Base-by-base conservation (phyloP, 2,113 vertebrate species). In the Dasyornis broadbenti region DNA sequence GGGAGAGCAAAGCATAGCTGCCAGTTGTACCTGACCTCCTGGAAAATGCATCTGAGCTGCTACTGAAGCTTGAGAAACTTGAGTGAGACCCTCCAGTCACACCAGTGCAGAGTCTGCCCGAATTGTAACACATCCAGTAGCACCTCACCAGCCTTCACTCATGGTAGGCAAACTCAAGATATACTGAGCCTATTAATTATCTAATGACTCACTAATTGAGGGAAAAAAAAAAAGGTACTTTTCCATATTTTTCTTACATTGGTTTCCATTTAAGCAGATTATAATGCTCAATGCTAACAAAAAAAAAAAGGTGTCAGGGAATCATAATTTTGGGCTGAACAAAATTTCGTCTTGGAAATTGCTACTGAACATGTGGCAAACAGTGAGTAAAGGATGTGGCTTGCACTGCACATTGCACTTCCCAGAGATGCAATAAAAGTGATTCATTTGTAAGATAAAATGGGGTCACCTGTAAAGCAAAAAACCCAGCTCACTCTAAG, bases 381-480 rank as follows among this genome's bases (percentile, higher is more conserved):
- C 24, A 78, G 52, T 0, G 0, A 60, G 28, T 31, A 13, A 53
- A 63, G 47, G 75, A 52, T 1, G 0, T 30, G n/a, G 49, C 40
- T 57, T 50, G 37, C 40, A 57, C 11, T 82, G 49, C 28, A 86
- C 18, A 7, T 20, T 84, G 65, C 27, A 64, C 27, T 78, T 90
- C 40, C 52, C n/a, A 78, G 65, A 86, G 27, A 66, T 30, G 66
- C 44, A 63, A 65, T 42, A 86, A 86, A 90, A 88, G 56, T 81
- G 4, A 84, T 57, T 86, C 47, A 82, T 37, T 61, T 68, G 87
- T 27, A 54, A 86, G 83, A 78, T 70, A 92, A 90, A 92, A 78
- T 11, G 15, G 2, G 14, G 28, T 42, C 30, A 89, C 30, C 33
- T 23, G 14, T 40, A 42, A 44, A 87, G 45, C 13, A 75, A 72